phyloP scores from a whole-genome alignment of 92 coral and sea anemone genomes.

The Epizoanthus stellaris region DNA sequence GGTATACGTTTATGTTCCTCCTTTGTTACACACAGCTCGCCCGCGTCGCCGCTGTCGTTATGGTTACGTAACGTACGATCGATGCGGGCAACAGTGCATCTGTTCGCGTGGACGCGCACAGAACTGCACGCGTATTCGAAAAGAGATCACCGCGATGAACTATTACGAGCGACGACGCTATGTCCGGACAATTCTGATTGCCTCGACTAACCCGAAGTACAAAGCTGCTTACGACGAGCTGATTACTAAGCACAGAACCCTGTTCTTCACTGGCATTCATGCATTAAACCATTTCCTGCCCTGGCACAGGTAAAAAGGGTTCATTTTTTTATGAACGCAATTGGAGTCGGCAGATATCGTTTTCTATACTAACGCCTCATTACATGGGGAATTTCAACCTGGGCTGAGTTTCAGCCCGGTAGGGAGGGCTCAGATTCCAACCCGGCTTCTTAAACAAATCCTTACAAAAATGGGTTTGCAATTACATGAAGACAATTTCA shows the following conservation, averaged over 20 bases:
- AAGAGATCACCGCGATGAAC: conserved; percentile 63
- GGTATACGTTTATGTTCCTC: background rate
- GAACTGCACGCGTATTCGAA: conserved; percentile 56
- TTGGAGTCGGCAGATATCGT: too few species aligned
- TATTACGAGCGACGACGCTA: conserved; percentile 51
- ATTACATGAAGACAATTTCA: too few species aligned
- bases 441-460: too few species aligned
- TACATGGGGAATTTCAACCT: too few species aligned
- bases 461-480: too few species aligned
- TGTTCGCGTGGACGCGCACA: conserved; percentile 10
- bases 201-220: conserved; percentile 63
- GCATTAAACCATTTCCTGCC: conserved; percentile 25
- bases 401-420: too few species aligned
- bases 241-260: conserved; percentile 17
- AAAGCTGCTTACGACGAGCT: conserved; percentile 41
- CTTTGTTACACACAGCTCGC: background rate
- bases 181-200: conserved; percentile 42
- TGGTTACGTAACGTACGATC: background rate
- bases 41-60: background rate
- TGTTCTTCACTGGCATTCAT: conserved; percentile 38
- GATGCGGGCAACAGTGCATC: conserved; percentile 31
- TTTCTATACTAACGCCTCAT: too few species aligned
- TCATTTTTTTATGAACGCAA: too few species aligned
- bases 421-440: too few species aligned
- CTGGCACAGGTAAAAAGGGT: background rate